A percentile compares a stretch with the other conserved stretches of the same genome.
Evolutionary conservation across 2,888 invertebrate species (phyloP).

Genomic region (Ptychoptera albimana): DNA sequence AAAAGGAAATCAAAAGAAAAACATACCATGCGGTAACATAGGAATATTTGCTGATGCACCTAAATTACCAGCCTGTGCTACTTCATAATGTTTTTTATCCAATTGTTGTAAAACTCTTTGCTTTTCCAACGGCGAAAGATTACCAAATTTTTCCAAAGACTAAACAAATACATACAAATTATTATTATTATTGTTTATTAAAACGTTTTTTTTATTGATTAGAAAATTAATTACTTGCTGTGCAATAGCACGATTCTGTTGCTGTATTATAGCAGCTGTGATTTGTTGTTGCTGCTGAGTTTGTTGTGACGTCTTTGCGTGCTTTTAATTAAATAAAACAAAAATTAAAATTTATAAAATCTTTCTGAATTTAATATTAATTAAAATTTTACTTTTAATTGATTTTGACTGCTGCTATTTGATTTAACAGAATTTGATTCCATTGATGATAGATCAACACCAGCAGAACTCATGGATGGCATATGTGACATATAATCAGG

Average conservation of each 20-base stretch:
- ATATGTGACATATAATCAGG: constrained; percentile 8
- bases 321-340: background rate
- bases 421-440: background rate
- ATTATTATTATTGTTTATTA: no score
- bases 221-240: constrained; percentile 29
- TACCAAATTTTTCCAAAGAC: constrained; percentile 43
- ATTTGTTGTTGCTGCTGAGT: constrained; percentile 44
- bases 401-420: no score
- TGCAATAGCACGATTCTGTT: constrained; percentile 42
- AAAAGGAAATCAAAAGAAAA: background rate
- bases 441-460: background rate
- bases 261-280: constrained; percentile 43
- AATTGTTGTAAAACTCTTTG: constrained; percentile 37
- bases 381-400: no score
- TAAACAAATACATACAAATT: no score
- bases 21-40: constrained; percentile 6
- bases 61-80: constrained; percentile 11
- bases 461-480: background rate
- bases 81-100: constrained; percentile 29
- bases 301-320: constrained; percentile 15
- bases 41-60: constrained; percentile 18
- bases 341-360: constrained; percentile 14
- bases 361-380: constrained; percentile 10
- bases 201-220: no score
- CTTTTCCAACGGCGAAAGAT: constrained; percentile 36